Conservation (phyloP, 92 coral and sea anemone species). For the Pocillopora grandis region DNA sequence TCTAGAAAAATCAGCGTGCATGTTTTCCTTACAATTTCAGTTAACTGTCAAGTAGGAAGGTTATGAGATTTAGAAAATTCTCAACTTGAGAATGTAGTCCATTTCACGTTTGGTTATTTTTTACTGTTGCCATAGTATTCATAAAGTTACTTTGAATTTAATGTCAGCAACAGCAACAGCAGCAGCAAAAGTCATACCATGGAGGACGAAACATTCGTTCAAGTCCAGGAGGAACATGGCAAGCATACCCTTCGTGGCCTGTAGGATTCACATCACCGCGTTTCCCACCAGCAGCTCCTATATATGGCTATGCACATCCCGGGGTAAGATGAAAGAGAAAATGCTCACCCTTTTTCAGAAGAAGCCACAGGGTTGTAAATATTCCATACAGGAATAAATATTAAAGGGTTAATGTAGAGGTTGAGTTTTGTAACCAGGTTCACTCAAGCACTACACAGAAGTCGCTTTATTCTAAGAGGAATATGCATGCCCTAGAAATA, state of each 20-base stretch:
- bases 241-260: constrained; percentile 77
- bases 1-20: no score
- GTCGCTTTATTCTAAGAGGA: no score
- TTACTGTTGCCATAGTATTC: neutral
- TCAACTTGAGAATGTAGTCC: no score
- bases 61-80: no score
- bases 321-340: constrained; percentile 37
- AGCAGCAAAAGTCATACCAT: constrained; percentile 53
- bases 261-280: constrained; percentile 79
- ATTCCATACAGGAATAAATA: no score
- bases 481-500: no score
- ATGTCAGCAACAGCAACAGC: constrained; percentile 52
- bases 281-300: constrained; percentile 72
- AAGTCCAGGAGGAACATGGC: constrained; percentile 76
- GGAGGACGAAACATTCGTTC: constrained; percentile 36
- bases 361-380: no score
- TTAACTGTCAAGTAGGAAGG: no score
- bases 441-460: no score
- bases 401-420: no score
- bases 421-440: no score
- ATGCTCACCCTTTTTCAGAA: neutral
- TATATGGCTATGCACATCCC: constrained; percentile 71
- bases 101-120: neutral
- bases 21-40: no score
- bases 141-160: neutral